Evolutionary conservation across 1,140 invertebrate genomes (phyloP).

Genomic region (Diorhabda carinulata): DNA sequence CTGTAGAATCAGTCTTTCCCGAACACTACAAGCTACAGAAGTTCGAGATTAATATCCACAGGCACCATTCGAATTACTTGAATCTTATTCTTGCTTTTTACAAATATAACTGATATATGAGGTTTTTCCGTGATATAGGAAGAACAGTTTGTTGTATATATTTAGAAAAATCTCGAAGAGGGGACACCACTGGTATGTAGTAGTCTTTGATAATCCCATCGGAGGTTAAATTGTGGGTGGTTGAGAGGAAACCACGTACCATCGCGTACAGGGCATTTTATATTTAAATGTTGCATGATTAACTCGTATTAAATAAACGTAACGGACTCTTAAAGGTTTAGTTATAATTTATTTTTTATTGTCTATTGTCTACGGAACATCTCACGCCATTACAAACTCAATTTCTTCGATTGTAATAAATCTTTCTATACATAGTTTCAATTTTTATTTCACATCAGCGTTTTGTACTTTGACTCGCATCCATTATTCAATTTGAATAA

Average conservation of each 20-base stretch:
- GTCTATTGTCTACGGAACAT: slow-evolving; percentile 43
- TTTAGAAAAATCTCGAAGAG: background rate
- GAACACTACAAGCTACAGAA: too few species aligned
- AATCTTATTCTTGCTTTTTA: too few species aligned
- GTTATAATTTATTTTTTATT: slow-evolving; percentile 49
- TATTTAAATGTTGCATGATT: slow-evolving; percentile 50
- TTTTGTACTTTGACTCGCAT: slow-evolving; percentile 3
- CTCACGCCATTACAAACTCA: slow-evolving; percentile 43
- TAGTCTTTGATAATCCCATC: slow-evolving; percentile 21
- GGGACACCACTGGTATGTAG: slow-evolving; percentile 12
- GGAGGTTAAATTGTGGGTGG: slow-evolving; percentile 21
- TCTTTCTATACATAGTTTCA: slow-evolving; percentile 24
- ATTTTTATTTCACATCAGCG: slow-evolving; percentile 14
- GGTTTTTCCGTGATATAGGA: too few species aligned
- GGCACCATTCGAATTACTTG: too few species aligned
- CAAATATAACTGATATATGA: too few species aligned
- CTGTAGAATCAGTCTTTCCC: too few species aligned
- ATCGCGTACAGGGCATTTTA: slow-evolving; percentile 46
- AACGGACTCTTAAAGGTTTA: slow-evolving; percentile 45
- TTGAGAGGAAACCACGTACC: slow-evolving; percentile 36
- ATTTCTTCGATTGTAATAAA: slow-evolving; percentile 42
- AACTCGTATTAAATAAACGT: slow-evolving; percentile 48
- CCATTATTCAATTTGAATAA: slow-evolving; percentile 1
- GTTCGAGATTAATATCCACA: too few species aligned
- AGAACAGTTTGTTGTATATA: too few species aligned